Conservation (phyloP, 2,797 vertebrate species). For the Manis pentadactyla region DNA sequence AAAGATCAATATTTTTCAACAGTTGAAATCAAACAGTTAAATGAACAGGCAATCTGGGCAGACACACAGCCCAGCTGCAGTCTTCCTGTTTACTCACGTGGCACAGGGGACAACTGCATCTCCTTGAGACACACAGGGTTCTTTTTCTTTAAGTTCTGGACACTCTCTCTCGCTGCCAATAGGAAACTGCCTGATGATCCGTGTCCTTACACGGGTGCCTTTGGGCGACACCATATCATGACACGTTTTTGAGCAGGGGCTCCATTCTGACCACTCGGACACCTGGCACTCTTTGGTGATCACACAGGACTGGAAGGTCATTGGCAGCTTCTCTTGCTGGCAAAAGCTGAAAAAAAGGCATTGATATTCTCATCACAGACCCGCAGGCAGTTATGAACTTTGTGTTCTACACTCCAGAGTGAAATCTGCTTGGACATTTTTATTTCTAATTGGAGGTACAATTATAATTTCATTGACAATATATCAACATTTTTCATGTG, state of each 20-base stretch:
- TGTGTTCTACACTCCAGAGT: not conserved
- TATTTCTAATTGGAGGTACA: constrained; percentile 57
- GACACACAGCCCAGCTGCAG: rapidly evolving
- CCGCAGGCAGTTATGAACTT: not conserved
- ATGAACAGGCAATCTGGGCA: not conserved
- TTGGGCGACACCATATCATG: constrained; percentile 86
- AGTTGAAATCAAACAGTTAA: not conserved
- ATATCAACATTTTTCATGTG: constrained; percentile 40
- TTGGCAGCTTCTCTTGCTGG: constrained; percentile 91
- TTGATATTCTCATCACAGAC: constrained; percentile 65
- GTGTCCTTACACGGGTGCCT: constrained; percentile 89
- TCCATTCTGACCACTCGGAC: constrained; percentile 94
- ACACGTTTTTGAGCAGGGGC: constrained; percentile 93
- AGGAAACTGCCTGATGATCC: constrained; percentile 92
- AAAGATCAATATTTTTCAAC: not conserved
- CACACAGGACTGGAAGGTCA: constrained; percentile 95
- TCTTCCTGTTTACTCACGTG: constrained; percentile 89
- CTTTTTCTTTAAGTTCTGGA: constrained; percentile 90
- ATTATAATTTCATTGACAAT: constrained; percentile 59
- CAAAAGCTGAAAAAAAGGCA: constrained; percentile 90
- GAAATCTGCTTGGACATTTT: not conserved
- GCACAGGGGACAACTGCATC: constrained; percentile 91
- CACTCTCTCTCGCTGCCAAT: constrained; percentile 91
- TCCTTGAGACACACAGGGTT: constrained; percentile 90
- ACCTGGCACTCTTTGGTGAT: constrained; percentile 94